phyloP scores from a whole-genome alignment of 2,113 vertebrate genomes.

The Equus quagga region DNA sequence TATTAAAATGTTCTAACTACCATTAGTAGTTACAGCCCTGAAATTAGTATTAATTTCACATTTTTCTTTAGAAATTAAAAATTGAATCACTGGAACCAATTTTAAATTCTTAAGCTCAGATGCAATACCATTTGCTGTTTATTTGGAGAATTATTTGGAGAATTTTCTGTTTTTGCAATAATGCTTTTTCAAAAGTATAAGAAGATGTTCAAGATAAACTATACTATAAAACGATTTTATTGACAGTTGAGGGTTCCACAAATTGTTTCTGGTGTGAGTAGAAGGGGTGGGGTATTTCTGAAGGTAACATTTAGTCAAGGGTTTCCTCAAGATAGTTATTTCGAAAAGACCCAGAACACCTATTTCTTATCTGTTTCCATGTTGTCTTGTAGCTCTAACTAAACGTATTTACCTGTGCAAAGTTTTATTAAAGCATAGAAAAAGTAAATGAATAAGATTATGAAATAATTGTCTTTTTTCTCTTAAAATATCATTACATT shows the following conservation, averaged over 20 bases:
- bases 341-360: conserved; percentile 39
- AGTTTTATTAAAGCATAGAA: conserved; percentile 69
- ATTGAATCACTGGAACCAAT: not conserved
- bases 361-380: conserved; percentile 59
- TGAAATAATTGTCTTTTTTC: conserved; percentile 57
- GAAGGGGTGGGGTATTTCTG: not conserved
- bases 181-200: conserved; percentile 41
- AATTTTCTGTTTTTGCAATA: conserved; percentile 48
- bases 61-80: conserved; percentile 37
- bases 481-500: not conserved
- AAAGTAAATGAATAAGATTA: conserved; percentile 61
- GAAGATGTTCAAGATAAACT: conserved; percentile 21
- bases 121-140: conserved; percentile 50
- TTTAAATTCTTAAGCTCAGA: conserved; percentile 55
- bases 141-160: conserved; percentile 24
- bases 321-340: conserved; percentile 32
- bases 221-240: not conserved
- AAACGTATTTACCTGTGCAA: conserved; percentile 69
- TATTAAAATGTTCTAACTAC: conserved; percentile 37
- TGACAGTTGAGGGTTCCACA: not conserved
- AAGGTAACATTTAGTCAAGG: not conserved
- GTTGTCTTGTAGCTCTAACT: conserved; percentile 57
- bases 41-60: not conserved
- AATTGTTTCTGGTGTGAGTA: not conserved
- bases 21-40: not conserved